Conservation (phyloP, 1,140 invertebrate genomes). For the Lepidostoma basale region DNA sequence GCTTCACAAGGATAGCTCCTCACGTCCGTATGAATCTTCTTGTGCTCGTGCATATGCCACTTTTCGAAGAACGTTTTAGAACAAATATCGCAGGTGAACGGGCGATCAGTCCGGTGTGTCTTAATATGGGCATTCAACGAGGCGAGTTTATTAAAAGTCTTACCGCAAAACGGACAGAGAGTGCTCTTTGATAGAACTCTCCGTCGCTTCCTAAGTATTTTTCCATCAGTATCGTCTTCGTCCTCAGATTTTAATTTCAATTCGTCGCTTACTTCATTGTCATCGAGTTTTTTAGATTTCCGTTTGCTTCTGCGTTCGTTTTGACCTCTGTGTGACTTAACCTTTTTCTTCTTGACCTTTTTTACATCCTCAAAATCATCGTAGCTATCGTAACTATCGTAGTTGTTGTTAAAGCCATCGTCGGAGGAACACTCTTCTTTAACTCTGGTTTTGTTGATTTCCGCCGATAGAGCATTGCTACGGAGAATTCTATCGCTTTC, state of each 20-base stretch:
- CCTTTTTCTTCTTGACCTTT: conserved; percentile 8
- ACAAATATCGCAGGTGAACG: conserved; percentile 74
- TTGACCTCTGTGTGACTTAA: not conserved
- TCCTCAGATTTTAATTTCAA: conserved; percentile 7
- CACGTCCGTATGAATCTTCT: conserved; percentile 63
- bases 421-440: conserved; percentile 31
- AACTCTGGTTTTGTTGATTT: not conserved
- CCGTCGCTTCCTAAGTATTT: not conserved
- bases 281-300: conserved; percentile 10
- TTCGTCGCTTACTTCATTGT: not conserved
- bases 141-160: conserved; percentile 2
- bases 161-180: conserved; percentile 25
- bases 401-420: conserved; percentile 5
- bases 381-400: conserved; percentile 9
- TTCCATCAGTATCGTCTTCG: not conserved
- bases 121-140: conserved; percentile 50
- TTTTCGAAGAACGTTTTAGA: conserved; percentile 71
- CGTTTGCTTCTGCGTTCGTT: conserved; percentile 2
- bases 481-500: conserved; percentile 27
- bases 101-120: conserved; percentile 52
- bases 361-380: conserved; percentile 19
- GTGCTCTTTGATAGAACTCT: conserved; percentile 12
- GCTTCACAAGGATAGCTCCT: conserved; percentile 66
- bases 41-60: conserved; percentile 80
- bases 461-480: not conserved